Evolutionary conservation across 92 coral and sea anemone species (phyloP), one percentile per base, ranked within the genome.

Genomic region (Epizoanthus ramosus): DNA sequence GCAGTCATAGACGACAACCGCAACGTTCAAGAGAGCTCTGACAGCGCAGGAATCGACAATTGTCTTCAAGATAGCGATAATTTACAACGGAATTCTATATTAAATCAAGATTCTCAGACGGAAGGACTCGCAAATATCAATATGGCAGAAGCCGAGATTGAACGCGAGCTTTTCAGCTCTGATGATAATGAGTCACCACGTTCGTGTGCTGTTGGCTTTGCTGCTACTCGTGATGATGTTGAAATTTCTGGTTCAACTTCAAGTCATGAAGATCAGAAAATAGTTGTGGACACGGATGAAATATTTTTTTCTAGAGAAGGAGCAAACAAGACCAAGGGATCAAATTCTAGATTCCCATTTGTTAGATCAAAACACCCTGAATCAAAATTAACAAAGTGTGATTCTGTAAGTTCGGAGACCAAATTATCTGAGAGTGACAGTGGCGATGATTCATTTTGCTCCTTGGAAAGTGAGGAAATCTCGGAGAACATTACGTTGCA

Each of bases 361-460:
- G 71, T 77, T 39, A 35, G 72, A 5, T 77, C 82, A 60, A 61
- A 43, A 69, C 22, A 13, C 60, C 33, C 28, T 16, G 39, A 61
- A 41, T 33, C 63, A 17, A 61, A 77, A 59, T 19, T 39, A 21
- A 77, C 57, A n/a, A 15, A 22, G 3, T 77, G 24, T 19, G 57
- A 18, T 60, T 35, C 65, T 18, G 69, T 39, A 77, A 61, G 15
- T 35, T 21, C 61, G 7, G 16, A 28, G 18, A 7, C 67, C n/a
- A 18, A 57, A n/a, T 8, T 24, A 3, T 17, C 18, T 4, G 65
- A 13, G 28, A 65, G 68, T 21, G 82, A 77, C 8, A 77, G 82
- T 39, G 82, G 45, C 6, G 71, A 63, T 4, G 82, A 77, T 16
- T 77, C 82, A 14, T 77, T 60, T 77, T 77, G 82, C 57, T 61